A percentile compares a stretch with the other conserved stretches of the same genome.
phyloP scores from a whole-genome alignment of 2,888 invertebrate genomes.

The Plebejus anna region DNA sequence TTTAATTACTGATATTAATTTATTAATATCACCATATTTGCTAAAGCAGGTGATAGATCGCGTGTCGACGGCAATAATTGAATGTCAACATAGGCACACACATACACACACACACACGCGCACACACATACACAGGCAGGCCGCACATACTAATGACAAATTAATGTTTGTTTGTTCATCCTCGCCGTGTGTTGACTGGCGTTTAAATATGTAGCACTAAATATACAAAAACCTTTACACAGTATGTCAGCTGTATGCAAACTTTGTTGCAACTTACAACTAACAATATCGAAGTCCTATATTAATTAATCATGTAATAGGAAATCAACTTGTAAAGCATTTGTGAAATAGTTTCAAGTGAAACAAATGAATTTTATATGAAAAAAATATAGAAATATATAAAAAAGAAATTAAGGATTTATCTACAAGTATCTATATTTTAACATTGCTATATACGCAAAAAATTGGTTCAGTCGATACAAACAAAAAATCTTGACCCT shows the following conservation, averaged over 20 bases:
- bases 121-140: not conserved
- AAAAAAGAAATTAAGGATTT: too few relatives aligned
- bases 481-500: too few relatives aligned
- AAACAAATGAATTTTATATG: not conserved
- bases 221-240: constrained; percentile 7
- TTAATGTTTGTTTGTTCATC: constrained; percentile 4
- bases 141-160: constrained; percentile 11
- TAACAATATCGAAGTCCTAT: not conserved
- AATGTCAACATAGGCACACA: not conserved
- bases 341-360: not conserved
- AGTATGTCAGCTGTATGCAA: not conserved
- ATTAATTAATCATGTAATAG: too few relatives aligned
- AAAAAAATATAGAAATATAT: too few relatives aligned
- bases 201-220: not conserved
- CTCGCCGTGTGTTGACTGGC: not conserved
- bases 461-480: too few relatives aligned
- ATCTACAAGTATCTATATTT: too few relatives aligned
- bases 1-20: too few relatives aligned
- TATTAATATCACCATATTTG: not conserved
- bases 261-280: not conserved
- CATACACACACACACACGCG: not conserved
- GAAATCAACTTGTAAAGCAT: not conserved
- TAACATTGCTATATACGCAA: too few relatives aligned
- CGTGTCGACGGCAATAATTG: not conserved
- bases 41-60: not conserved